Evolutionary conservation across 1,140 invertebrate species (phyloP).

Genomic region (Caligus rogercresseyi): DNA sequence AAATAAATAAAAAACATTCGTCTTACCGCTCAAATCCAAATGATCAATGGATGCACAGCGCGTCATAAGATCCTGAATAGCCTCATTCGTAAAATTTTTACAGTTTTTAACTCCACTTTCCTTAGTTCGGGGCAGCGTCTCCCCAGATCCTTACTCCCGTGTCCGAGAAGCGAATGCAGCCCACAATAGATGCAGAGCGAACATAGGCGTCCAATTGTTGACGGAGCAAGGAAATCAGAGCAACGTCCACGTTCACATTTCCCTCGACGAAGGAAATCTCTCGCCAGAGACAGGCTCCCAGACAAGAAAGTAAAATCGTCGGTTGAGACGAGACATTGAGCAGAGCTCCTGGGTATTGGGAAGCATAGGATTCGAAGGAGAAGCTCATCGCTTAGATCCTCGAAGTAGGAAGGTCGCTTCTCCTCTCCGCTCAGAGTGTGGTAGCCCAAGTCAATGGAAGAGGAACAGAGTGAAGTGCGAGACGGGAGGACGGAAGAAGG

Average conservation of each 20-base stretch:
- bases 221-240: conserved; percentile 38
- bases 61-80: conserved; percentile 42
- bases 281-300: conserved; percentile 63
- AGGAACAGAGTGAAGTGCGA: background rate
- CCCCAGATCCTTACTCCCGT: conserved; percentile 45
- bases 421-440: background rate
- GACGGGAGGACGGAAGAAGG: too few species aligned
- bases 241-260: conserved; percentile 44
- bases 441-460: background rate
- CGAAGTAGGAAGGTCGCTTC: conserved; percentile 25
- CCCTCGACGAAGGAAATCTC: conserved; percentile 44
- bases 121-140: conserved; percentile 50
- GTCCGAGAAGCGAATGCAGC: conserved; percentile 53
- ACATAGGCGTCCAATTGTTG: conserved; percentile 22
- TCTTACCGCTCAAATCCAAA: conserved; percentile 49
- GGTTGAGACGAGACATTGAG: conserved; percentile 55
- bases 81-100: conserved; percentile 43
- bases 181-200: conserved; percentile 26
- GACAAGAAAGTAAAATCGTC: conserved; percentile 54
- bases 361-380: conserved; percentile 46
- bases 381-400: conserved; percentile 35
- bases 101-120: conserved; percentile 48
- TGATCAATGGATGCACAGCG: conserved; percentile 49
- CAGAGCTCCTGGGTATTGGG: conserved; percentile 57
- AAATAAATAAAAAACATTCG: too few species aligned